Conservation (phyloP, 2,797 vertebrate genomes). For the Poeciliopsis turneri region DNA sequence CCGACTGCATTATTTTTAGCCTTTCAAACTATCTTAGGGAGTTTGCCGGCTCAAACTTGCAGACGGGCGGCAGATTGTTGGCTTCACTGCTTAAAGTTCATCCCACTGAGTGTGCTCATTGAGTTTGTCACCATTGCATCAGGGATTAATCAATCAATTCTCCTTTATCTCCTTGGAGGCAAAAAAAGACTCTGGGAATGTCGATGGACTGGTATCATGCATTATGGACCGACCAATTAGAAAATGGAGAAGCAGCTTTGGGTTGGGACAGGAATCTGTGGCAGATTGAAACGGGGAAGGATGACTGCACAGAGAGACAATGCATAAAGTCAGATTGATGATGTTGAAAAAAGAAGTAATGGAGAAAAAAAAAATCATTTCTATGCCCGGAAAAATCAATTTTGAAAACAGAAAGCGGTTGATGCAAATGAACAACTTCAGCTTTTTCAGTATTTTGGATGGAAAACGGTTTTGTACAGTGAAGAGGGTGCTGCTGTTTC, state of each 20-base stretch:
- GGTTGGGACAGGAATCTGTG: constrained; percentile 40
- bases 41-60: constrained; percentile 1
- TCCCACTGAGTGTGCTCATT: constrained; percentile 48
- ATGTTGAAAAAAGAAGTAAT: constrained; percentile 43
- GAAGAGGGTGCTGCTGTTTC: constrained; percentile 56
- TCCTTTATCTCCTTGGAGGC: constrained; percentile 50
- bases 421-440: constrained; percentile 53
- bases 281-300: constrained; percentile 39
- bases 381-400: constrained; percentile 45
- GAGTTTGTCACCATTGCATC: constrained; percentile 57
- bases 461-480: constrained; percentile 42
- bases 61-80: constrained; percentile 16
- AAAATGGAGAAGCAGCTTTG: constrained; percentile 37
- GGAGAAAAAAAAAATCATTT: constrained; percentile 33
- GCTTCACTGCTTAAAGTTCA: constrained; percentile 47
- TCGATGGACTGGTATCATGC: constrained; percentile 44
- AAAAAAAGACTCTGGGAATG: constrained; percentile 34
- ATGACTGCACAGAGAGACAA: constrained; percentile 21
- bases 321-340: constrained; percentile 55
- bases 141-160: constrained; percentile 58
- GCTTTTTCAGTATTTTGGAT: constrained; percentile 27
- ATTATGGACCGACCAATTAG: constrained; percentile 70
- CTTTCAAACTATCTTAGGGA: constrained; percentile 39
- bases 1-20: constrained; percentile 54
- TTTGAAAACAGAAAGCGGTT: constrained; percentile 42